Base-by-base conservation (phyloP, 2,888 invertebrate species). In the Neoaliturus tenellus region DNA sequence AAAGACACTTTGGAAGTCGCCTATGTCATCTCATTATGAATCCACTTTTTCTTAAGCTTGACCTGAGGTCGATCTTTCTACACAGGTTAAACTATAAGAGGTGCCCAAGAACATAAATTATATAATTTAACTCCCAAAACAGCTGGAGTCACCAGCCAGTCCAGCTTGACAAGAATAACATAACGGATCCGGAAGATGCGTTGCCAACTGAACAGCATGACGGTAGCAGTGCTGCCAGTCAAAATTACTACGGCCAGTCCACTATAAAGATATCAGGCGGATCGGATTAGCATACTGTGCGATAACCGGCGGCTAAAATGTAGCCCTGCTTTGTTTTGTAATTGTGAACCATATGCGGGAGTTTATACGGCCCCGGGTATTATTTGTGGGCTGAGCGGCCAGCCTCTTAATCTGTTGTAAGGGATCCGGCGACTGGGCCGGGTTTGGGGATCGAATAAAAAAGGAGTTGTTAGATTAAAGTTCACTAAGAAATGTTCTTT, bases 321-420 rank as follows among this genome's bases (percentile, higher is more conserved):
- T 69, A 39, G 35, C n/a, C 69, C 35, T 5, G 69, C 35, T 69
- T 69, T 69, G 69, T 69, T 69, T 69, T 69, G 69, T 69, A 69
- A 69, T 69, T 69, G 69, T 69, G 69, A 23, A 69, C 69, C 69
- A 69, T 69, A 39, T 23, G 69, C n/a, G 69, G 69, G 69, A 69
- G 35, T 69, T 69, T 69, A 69, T 69, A 39, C 20, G 39, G 6
- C 17, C 31, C 31, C 14, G 69, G 10, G 69, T 69, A 39, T 69
- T 69, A 69, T 69, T 69, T 69, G 69, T 69, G 69, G 33, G 39
- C 28, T 28, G 31, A 5, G 55, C 23, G 67, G 33, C 31, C 62
- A 14, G 25, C 23, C 23, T 69, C 69, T 69, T 69, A 69, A 69
- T 69, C 69, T 35, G 69, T 4, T 69, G 69, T 20, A 1, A n/a